These are phyloP conservation scores for Sprattus sprattus DNA, from an alignment of 2,113 vertebrate genomes.

Conservation along the genomic window DNA sequence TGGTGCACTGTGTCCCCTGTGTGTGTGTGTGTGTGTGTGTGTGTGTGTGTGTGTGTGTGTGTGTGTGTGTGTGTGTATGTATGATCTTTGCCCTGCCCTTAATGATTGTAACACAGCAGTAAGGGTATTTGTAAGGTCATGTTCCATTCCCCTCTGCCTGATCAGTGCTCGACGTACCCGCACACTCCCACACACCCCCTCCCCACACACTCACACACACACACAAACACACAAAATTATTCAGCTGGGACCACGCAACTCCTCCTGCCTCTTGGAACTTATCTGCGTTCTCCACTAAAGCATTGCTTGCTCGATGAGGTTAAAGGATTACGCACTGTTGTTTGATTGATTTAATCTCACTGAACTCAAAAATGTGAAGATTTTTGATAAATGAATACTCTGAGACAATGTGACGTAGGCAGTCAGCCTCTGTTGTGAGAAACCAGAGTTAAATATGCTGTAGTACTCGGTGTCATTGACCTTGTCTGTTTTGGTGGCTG, in stretches of 20 bases:
- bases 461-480: slow-evolving; percentile 2
- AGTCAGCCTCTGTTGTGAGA: neutral
- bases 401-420: neutral
- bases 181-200: neutral
- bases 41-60: neutral
- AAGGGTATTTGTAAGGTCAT: neutral
- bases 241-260: neutral
- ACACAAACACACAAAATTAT: neutral
- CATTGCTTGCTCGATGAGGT: neutral
- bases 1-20: slow-evolving; percentile 21
- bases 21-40: neutral
- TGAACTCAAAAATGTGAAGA: neutral
- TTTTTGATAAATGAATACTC: neutral
- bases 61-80: neutral
- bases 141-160: neutral
- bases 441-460: neutral
- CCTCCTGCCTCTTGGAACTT: neutral
- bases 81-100: neutral
- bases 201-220: neutral
- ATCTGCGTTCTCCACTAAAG: neutral
- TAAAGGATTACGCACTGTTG: neutral
- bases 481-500: neutral
- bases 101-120: neutral
- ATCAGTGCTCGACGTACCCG: neutral
- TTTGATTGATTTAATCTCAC: neutral